Evolutionary conservation across 2,113 vertebrate genomes (phyloP), one percentile per base, ranked within the genome.

Genomic region (Camelus bactrianus): DNA sequence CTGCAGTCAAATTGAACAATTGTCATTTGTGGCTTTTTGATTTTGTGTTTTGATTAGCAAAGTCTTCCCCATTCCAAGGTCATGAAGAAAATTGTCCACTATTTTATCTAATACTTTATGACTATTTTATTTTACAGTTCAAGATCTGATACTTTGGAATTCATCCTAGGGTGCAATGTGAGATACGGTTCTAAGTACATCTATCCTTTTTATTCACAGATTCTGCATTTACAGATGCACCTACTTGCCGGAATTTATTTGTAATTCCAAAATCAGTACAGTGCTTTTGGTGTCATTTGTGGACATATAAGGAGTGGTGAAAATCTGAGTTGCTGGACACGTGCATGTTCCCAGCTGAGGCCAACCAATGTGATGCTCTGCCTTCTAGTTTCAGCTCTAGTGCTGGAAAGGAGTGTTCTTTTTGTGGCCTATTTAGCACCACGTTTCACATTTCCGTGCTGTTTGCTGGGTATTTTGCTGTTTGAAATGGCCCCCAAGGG

Each of bases 71-170:
- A 62, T 81, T 75, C 19, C 52, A 67, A 77, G 38, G 1, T 76
- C 20, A 58, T 70, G 30, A 92, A 94, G 14, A 94, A 76, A 73
- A 70, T 38, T 91, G 12, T 93, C 46, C 38, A 70, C 46, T 67
- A 20, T 75, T 70, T 85, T 81, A 64, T 56, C 24, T 62, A 62
- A 30, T 89, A 62, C 26, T 42, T 93, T 46, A 64, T 79, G 15
- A 84, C 84, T 69, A 72, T 87, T 86, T 96, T 82, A 85, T 65
- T 73, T 77, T 56, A 60, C 28, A 52, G 65, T 90, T 93, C 13
- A 65, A 48, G 20, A 81, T 60, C 14, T 26, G 26, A 70, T 60
- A 24, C 32, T 95, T 89, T 54, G 42, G 54, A 46, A 60, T 56
- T 50, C 50, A 72, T 64, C 14, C 28, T 93, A 54, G 22, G 48